These are phyloP conservation scores for Gambusia affinis DNA, from an alignment of 2,113 vertebrate genomes.

Conservation along the genomic window DNA sequence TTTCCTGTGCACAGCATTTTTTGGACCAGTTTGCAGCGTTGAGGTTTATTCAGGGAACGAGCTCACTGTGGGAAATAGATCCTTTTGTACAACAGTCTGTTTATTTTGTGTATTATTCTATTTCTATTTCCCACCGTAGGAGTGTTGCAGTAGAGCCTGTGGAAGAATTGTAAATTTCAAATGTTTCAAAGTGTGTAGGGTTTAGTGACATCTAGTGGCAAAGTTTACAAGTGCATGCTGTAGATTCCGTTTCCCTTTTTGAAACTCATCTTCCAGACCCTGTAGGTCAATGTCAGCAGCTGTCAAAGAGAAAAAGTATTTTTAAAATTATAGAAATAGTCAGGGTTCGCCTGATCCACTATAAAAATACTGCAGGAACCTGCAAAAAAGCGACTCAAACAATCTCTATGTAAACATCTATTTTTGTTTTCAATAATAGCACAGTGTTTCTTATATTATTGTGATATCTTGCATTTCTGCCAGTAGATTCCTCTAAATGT, in stretches of 20 bases:
- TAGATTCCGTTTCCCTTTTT: neutral
- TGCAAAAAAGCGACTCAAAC: neutral
- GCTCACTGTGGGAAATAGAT: conserved; percentile 61
- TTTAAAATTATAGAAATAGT: neutral
- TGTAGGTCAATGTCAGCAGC: neutral
- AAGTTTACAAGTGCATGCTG: neutral
- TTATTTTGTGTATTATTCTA: conserved; percentile 41
- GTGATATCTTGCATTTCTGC: neutral
- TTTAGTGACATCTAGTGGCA: conserved; percentile 12
- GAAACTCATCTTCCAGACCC: neutral
- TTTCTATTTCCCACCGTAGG: conserved; percentile 50
- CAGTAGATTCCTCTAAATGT: conserved; percentile 6
- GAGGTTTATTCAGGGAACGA: conserved; percentile 75
- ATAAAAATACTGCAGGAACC: neutral
- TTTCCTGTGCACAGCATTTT: conserved; percentile 63
- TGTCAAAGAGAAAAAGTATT: conserved; percentile 2
- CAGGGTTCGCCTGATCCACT: neutral
- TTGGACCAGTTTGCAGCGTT: conserved; percentile 49
- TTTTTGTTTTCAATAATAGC: neutral
- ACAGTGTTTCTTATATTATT: neutral
- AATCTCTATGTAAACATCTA: neutral
- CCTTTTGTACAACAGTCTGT: conserved; percentile 55
- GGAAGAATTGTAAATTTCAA: conserved; percentile 32
- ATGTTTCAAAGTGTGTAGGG: neutral
- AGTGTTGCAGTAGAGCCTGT: conserved; percentile 61